Evolutionary conservation across 2,888 invertebrate species (phyloP).

Genomic region (Mythimna vitellina): DNA sequence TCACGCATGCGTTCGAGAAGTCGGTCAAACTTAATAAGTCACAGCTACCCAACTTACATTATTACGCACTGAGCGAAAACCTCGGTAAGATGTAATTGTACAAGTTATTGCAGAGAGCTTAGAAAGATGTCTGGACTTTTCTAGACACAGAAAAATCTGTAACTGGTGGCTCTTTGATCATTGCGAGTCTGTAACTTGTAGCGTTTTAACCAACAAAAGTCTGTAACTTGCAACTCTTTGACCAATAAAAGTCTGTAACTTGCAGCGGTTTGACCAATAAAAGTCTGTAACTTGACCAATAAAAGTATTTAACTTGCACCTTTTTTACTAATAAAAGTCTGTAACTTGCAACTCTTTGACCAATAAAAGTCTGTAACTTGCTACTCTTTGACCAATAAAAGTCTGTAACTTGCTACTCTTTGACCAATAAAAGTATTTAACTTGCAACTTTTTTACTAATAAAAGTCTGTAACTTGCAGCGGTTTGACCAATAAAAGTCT

Average conservation of each 20-base stretch:
- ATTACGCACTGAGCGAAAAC: not conserved
- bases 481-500: too few relatives aligned
- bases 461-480: too few relatives aligned
- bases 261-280: too few relatives aligned
- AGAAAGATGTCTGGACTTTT: not conserved
- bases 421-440: not conserved
- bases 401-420: not conserved
- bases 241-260: not conserved
- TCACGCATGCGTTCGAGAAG: conserved; percentile 29
- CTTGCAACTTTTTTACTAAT: too few relatives aligned
- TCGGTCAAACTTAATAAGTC: conserved; percentile 16
- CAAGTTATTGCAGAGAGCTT: not conserved
- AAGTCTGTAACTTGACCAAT: too few relatives aligned
- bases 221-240: too few relatives aligned
- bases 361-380: not conserved
- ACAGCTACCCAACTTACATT: not conserved
- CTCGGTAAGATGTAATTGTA: not conserved
- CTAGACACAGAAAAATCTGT: not conserved
- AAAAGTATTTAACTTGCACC: too few relatives aligned
- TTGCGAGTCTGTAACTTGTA: too few relatives aligned
- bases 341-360: too few relatives aligned
- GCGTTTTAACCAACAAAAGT: too few relatives aligned
- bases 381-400: too few relatives aligned
- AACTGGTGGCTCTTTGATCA: not conserved
- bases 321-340: too few relatives aligned